These are phyloP conservation scores for Epizoanthus rinbou DNA, from an alignment of 92 coral and sea anemone genomes.

Conservation along the genomic window DNA sequence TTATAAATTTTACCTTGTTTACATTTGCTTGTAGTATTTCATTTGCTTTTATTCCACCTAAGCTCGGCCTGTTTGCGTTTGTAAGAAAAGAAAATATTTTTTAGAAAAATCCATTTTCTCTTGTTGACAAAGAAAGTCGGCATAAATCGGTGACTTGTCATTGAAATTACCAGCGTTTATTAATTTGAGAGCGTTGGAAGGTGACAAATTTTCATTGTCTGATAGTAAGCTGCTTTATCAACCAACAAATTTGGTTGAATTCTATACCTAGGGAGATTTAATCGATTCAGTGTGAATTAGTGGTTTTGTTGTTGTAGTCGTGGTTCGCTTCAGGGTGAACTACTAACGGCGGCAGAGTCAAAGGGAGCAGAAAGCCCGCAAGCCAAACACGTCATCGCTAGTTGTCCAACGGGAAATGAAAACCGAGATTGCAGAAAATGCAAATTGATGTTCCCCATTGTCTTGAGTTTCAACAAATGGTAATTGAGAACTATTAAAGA, in stretches of 20 bases:
- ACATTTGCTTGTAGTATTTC: conserved; percentile 18
- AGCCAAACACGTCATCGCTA: conserved; percentile 30
- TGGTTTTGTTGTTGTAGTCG: not conserved
- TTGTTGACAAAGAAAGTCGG: too few species aligned
- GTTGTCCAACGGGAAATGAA: conserved; percentile 46
- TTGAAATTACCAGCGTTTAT: not conserved
- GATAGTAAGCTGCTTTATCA: not conserved
- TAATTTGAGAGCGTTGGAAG: not conserved
- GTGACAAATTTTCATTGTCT: not conserved
- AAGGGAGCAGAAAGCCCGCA: conserved; percentile 15
- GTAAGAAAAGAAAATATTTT: conserved; percentile 10
- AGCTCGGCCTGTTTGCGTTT: conserved; percentile 21
- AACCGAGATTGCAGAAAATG: conserved; percentile 39
- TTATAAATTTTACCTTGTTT: conserved; percentile 18
- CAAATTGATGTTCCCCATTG: conserved; percentile 34
- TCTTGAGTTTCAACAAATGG: conserved; percentile 43
- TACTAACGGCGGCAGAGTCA: conserved; percentile 11
- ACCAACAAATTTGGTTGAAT: not conserved
- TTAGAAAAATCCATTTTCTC: not conserved
- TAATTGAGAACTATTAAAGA: conserved; percentile 46
- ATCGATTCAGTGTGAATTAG: not conserved
- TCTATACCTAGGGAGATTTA: conserved; percentile 27
- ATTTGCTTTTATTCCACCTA: conserved; percentile 30
- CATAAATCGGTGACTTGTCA: too few species aligned
- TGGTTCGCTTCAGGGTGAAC: conserved; percentile 15